Evolutionary conservation across 2,113 vertebrate species (phyloP).

Genomic region (Clarias batrachus): DNA sequence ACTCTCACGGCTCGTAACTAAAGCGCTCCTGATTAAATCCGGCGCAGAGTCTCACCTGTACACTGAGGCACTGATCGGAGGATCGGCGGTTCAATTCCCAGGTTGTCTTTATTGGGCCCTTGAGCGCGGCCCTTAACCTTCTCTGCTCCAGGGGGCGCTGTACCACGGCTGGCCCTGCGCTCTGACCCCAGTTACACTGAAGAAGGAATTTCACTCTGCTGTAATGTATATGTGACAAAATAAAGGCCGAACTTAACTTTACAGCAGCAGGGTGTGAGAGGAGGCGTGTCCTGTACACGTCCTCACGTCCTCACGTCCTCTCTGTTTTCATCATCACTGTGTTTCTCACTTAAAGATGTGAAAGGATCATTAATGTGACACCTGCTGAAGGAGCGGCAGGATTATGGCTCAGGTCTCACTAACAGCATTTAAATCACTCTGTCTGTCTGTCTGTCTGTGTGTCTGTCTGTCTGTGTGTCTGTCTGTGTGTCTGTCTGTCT

Average conservation of each 20-base stretch:
- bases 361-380: neutral
- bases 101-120: too few relatives aligned
- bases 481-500: neutral
- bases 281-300: too few relatives aligned
- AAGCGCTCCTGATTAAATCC: neutral
- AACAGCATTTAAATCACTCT: neutral
- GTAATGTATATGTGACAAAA: too few relatives aligned
- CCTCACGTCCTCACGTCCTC: too few relatives aligned
- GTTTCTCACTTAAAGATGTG: neutral
- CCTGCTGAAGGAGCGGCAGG: neutral
- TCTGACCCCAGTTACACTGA: too few relatives aligned
- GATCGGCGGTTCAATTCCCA: too few relatives aligned
- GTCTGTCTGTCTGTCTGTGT: neutral
- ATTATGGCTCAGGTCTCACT: neutral
- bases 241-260: too few relatives aligned
- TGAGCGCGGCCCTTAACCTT: neutral
- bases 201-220: too few relatives aligned
- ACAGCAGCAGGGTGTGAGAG: too few relatives aligned
- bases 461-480: neutral
- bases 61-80: too few relatives aligned
- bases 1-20: neutral
- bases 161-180: too few relatives aligned
- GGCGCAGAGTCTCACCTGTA: neutral
- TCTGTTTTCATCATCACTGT: neutral
- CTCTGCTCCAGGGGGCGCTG: too few relatives aligned